Percentiles rank a stretch among this genome's conserved stretches.
These are phyloP conservation scores for Pseudorasbora parva DNA, from an alignment of 2,113 vertebrate species.

Conservation along the genomic window DNA sequence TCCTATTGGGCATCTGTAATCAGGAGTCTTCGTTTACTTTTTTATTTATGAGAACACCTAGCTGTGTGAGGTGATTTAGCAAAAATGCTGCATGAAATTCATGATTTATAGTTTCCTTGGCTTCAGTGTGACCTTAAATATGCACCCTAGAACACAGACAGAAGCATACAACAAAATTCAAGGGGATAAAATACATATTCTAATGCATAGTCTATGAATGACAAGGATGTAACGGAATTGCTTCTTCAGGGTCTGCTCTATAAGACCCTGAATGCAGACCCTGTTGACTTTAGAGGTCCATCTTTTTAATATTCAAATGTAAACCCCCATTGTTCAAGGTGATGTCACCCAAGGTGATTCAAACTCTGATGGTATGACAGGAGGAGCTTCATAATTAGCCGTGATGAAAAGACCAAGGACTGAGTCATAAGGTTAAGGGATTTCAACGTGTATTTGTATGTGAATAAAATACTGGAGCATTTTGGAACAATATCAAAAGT, in stretches of 20 bases:
- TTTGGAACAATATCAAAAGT: neutral
- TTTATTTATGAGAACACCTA: conserved; percentile 5
- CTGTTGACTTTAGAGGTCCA: conserved; percentile 48
- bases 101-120: conserved; percentile 2
- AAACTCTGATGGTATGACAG: neutral
- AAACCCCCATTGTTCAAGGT: conserved; percentile 60
- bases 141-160: neutral
- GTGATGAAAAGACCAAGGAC: neutral
- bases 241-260: conserved; percentile 7
- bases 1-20: conserved; percentile 31
- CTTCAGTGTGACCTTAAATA: neutral
- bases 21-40: neutral
- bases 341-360: conserved; percentile 51
- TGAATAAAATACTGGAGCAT: neutral
- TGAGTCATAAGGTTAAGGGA: conserved; percentile 8
- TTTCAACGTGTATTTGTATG: neutral
- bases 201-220: neutral
- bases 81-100: neutral
- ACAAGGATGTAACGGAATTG: neutral
- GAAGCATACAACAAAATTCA: conserved; percentile 14
- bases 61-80: neutral
- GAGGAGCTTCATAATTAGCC: conserved; percentile 45
- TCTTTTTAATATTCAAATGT: conserved; percentile 68
- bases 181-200: neutral
- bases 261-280: no score